These are phyloP conservation scores for Hirudinaria manillensis DNA, from an alignment of 2,888 invertebrate genomes.

Conservation along the genomic window DNA sequence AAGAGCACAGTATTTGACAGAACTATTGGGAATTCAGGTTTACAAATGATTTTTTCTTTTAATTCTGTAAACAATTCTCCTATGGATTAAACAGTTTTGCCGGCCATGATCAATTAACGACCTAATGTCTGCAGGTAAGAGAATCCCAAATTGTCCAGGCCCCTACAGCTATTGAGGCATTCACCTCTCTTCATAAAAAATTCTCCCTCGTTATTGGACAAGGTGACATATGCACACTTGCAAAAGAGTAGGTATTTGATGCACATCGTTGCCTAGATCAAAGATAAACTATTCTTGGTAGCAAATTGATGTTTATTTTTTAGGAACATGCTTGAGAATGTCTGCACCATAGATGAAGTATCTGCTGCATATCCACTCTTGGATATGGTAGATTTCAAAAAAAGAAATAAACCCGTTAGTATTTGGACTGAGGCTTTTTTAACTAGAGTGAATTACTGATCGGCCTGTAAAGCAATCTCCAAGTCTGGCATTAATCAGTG, in stretches of 20 bases:
- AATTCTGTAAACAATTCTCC: not conserved
- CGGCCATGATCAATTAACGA: too few species aligned
- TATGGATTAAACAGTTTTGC: not conserved
- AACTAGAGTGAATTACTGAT: too few species aligned
- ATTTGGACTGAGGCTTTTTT: not conserved
- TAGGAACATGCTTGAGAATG: constrained; percentile 48
- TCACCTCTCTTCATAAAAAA: constrained; percentile 49
- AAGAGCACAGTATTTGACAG: constrained; percentile 25
- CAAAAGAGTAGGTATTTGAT: constrained; percentile 51
- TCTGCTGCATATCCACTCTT: constrained; percentile 51
- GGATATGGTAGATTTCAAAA: constrained; percentile 53
- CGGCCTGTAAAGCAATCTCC: not conserved
- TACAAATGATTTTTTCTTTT: not conserved
- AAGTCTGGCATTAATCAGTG: not conserved
- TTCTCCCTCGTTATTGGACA: constrained; percentile 53
- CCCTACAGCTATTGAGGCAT: constrained; percentile 50
- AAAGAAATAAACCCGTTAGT: constrained; percentile 47
- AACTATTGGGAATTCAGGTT: constrained; percentile 14
- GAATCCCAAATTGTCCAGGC: constrained; percentile 52
- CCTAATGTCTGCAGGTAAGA: constrained; percentile 43
- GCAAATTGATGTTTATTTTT: not conserved
- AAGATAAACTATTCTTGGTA: not conserved
- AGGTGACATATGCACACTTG: constrained; percentile 49
- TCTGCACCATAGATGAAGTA: constrained; percentile 51
- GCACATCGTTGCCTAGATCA: constrained; percentile 31